Conservation (phyloP, 2,888 invertebrate genomes). For the Embidobia sp. region DNA sequence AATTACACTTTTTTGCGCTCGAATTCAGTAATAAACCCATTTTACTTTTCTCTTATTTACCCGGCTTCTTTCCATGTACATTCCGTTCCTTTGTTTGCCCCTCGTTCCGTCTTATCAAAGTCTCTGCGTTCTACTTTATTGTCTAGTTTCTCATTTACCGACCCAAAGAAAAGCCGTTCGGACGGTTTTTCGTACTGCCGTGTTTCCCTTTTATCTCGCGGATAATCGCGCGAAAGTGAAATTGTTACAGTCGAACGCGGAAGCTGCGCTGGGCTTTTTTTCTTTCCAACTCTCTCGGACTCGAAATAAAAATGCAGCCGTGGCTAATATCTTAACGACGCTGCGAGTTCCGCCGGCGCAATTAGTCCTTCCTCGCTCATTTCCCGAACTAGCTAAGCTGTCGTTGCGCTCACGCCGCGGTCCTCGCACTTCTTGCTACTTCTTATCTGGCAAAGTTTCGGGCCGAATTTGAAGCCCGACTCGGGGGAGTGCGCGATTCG, state of each 20-base stretch:
- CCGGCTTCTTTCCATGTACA: conserved; percentile 17
- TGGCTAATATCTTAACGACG: conserved; percentile 48
- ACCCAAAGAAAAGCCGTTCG: conserved; percentile 1
- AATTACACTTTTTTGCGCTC: conserved; percentile 68
- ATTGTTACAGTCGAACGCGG: conserved; percentile 16
- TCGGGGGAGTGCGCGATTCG: conserved; percentile 29
- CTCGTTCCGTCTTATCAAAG: conserved; percentile 38
- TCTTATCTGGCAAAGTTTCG: conserved; percentile 43
- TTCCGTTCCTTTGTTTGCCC: conserved; percentile 28
- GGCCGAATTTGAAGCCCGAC: conserved; percentile 44
- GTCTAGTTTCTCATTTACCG: conserved; percentile 34
- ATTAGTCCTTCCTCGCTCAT: conserved; percentile 54
- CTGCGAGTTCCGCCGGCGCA: conserved; percentile 34
- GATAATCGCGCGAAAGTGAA: conserved; percentile 50
- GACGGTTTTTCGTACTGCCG: background rate
- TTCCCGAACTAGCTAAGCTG: conserved; percentile 48
- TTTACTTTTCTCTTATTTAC: conserved; percentile 33
- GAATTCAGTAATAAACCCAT: conserved; percentile 48
- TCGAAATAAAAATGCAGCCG: conserved; percentile 32
- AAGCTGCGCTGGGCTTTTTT: background rate
- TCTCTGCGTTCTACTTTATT: conserved; percentile 18
- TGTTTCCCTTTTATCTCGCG: conserved; percentile 32
- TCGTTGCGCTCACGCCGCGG: conserved; percentile 15
- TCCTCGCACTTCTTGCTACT: conserved; percentile 35
- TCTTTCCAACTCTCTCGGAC: background rate